Evolutionary conservation across 2,888 invertebrate genomes (phyloP), one percentile per base, ranked within the genome.

Genomic region (Craniophora ligustri): DNA sequence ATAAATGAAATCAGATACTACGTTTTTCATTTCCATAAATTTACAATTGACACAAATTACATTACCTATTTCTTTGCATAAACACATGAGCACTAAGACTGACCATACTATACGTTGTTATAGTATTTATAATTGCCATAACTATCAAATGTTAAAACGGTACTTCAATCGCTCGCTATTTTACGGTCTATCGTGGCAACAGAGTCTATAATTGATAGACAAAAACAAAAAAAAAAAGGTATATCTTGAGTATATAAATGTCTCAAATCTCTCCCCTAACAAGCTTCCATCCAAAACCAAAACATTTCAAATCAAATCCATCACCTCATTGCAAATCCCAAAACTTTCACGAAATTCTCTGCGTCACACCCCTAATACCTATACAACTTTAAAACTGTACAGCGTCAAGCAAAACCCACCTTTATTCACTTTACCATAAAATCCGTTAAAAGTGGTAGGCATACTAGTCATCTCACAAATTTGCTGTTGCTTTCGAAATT

Each of bases 301-400:
- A 86, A 63, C 66, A 73, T 87, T 88, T 85, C 85, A 86, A 85
- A 85, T 84, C 84, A 81, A 86, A 88, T 89, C 87, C 78, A 79
- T 84, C 82, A 82, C 81, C 74, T 78, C 70, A 76, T 72, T 75
- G 75, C 80, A 79, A 82, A 82, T 78, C 78, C n/a, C 71, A 81
- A 83, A 87, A 86, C 80, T 85, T 84, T 64, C 60, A 55, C 55
- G 63, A 73, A n/a, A 68, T 59, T 84, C 74, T 75, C 75, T 76
- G 75, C 75, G 32, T 57, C 57, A 68, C 73, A 70, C 66, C 68
- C 67, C 65, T 63, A 32, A 45, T 40, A 50, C 36, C 57, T 45
- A 42, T 1, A 61, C 50, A 51, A 58, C n/a, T 44, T 47, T 23
- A 48, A 41, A 63, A 58, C 54, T 31, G 21, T 36, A 23, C 19